Evolutionary conservation across 2,888 invertebrate species (phyloP), one percentile per base, ranked within the genome.

Genomic region (Platynereis dumerilii): DNA sequence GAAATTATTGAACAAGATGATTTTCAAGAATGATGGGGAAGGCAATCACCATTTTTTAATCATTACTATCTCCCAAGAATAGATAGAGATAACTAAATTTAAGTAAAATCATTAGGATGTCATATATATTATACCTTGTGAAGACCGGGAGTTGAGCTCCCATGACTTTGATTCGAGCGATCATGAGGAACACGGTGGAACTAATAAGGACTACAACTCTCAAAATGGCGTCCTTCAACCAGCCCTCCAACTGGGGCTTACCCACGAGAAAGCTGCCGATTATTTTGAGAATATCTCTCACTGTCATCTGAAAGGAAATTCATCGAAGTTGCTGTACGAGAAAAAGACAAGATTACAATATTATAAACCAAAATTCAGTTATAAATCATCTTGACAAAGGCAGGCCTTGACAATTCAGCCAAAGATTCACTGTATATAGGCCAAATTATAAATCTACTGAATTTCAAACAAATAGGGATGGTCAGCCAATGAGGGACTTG

Each of bases 71-170:
- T n/a, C n/a, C n/a, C n/a, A n/a, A n/a, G n/a, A n/a, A n/a, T n/a
- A n/a, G n/a, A n/a, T n/a, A n/a, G n/a, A n/a, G n/a, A n/a, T n/a
- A n/a, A n/a, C n/a, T n/a, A n/a, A n/a, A n/a, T n/a, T n/a, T n/a
- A n/a, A n/a, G n/a, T n/a, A n/a, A n/a, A n/a, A n/a, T n/a, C n/a
- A n/a, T n/a, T n/a, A n/a, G n/a, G n/a, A n/a, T n/a, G n/a, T n/a
- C n/a, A n/a, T 20, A 55, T 5, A 17, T 26, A 26, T 69, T 80
- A 75, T 83, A 90, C 88, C 91, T 89, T 63, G 96, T 97, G 84
- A 97, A 97, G 69, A 96, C 93, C 7, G 96, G 97, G 76, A 97
- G 87, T 86, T 95, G 94, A 0, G 95, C 93, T 20, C 96, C 96
- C 96, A 97, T 97, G 65, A 97, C 92, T 82, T 93, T 92, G 65